A percentile compares a stretch with the other conserved stretches of the same genome.
Conservation (phyloP, 1,140 invertebrate genomes). For the Drosophila ficusphila region DNA sequence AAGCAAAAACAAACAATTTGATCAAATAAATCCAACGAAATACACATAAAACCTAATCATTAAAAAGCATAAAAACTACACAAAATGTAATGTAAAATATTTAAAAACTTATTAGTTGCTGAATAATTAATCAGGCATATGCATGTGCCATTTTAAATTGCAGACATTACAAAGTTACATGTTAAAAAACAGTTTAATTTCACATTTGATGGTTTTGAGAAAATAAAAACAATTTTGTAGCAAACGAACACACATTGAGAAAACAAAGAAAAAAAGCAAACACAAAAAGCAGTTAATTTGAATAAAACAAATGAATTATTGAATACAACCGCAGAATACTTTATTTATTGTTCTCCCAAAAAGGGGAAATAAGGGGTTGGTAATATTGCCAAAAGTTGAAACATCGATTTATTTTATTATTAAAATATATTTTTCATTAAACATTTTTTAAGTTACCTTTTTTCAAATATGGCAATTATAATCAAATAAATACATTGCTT, state of each 20-base stretch:
- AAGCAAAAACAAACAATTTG: constrained; percentile 22
- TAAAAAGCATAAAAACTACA: constrained; percentile 10
- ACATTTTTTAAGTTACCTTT: too few species aligned
- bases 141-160: constrained; percentile 65
- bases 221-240: constrained; percentile 41
- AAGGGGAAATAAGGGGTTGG: background rate
- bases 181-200: constrained; percentile 28
- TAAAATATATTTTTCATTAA: background rate
- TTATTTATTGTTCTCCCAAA: background rate
- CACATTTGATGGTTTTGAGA: constrained; percentile 21
- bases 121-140: constrained; percentile 15
- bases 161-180: constrained; percentile 25
- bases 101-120: constrained; percentile 40
- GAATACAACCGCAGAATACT: constrained; percentile 19
- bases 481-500: too few species aligned
- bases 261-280: constrained; percentile 26
- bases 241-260: constrained; percentile 17
- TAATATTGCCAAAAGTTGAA: too few species aligned
- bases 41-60: constrained; percentile 42
- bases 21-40: constrained; percentile 70
- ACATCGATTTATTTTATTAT: background rate
- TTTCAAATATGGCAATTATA: too few species aligned
- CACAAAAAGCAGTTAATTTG: constrained; percentile 47
- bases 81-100: constrained; percentile 49
- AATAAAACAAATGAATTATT: constrained; percentile 62